These are phyloP conservation scores for Apantesis nais DNA, from an alignment of 2,888 invertebrate species.

Conservation along the genomic window DNA sequence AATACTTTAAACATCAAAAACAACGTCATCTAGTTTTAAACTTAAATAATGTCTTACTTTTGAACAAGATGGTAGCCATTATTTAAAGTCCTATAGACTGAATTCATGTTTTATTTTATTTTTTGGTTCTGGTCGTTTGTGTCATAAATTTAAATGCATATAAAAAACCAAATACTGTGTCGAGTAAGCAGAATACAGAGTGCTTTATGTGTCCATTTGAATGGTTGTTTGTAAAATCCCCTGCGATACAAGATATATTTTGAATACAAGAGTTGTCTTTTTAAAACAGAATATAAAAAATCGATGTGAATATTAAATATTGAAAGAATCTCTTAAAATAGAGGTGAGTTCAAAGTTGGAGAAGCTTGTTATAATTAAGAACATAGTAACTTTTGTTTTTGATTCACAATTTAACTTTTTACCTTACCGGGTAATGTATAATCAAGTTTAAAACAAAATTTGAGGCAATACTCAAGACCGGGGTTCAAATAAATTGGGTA, in stretches of 20 bases:
- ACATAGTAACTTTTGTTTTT: background rate
- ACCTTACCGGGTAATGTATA: background rate
- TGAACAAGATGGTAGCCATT: background rate
- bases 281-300: background rate
- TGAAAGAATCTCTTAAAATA: background rate
- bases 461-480: conserved; percentile 36
- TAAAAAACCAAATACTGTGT: background rate
- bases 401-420: background rate
- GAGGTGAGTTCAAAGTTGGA: background rate
- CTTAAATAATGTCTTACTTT: background rate
- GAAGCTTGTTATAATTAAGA: background rate
- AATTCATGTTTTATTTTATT: background rate
- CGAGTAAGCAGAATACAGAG: background rate
- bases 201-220: no score
- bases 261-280: no score
- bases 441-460: conserved; percentile 30
- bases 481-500: conserved; percentile 41
- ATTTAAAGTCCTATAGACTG: background rate
- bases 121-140: background rate
- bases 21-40: no score
- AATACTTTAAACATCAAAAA: no score
- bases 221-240: no score
- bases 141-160: background rate
- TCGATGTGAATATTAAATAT: background rate
- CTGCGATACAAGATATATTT: no score